A percentile compares a stretch with the other conserved stretches of the same genome.
phyloP scores from a whole-genome alignment of 2,797 vertebrate genomes.

The Platalea minor region DNA sequence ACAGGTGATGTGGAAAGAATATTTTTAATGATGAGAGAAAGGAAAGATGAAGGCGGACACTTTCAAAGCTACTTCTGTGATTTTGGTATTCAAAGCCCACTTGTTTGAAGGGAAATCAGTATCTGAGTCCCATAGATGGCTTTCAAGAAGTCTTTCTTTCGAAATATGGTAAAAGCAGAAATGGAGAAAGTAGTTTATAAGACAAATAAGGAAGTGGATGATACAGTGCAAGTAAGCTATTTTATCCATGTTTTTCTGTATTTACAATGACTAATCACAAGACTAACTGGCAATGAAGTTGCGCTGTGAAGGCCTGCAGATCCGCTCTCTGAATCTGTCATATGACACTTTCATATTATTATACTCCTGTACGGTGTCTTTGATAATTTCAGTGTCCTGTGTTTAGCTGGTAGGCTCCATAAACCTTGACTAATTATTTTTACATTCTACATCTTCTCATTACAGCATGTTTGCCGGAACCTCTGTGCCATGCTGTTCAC shows the following conservation, averaged over 20 bases:
- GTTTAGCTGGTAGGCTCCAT: not conserved
- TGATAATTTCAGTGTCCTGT: slow-evolving; percentile 6
- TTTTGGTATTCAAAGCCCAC: not conserved
- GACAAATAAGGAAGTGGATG: not conserved
- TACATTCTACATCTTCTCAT: slow-evolving; percentile 10
- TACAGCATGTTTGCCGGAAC: not conserved
- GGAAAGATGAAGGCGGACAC: not conserved
- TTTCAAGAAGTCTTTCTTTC: not conserved
- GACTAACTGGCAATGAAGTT: not conserved
- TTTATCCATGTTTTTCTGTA: not conserved
- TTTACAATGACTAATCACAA: not conserved
- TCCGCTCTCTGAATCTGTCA: not conserved
- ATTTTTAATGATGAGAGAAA: not conserved
- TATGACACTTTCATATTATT: not conserved
- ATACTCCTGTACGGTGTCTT: not conserved
- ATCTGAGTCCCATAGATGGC: not conserved
- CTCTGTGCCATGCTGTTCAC: slow-evolving; percentile 17
- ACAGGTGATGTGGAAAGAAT: not conserved
- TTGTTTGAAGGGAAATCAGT: not conserved
- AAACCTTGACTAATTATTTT: slow-evolving; percentile 48
- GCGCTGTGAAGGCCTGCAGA: not conserved
- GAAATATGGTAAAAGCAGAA: not conserved
- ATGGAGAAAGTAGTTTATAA: not conserved
- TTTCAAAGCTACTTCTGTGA: not conserved
- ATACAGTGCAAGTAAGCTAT: not conserved